phyloP scores from a whole-genome alignment of 2,113 vertebrate species.

The Apteryx owenii region DNA sequence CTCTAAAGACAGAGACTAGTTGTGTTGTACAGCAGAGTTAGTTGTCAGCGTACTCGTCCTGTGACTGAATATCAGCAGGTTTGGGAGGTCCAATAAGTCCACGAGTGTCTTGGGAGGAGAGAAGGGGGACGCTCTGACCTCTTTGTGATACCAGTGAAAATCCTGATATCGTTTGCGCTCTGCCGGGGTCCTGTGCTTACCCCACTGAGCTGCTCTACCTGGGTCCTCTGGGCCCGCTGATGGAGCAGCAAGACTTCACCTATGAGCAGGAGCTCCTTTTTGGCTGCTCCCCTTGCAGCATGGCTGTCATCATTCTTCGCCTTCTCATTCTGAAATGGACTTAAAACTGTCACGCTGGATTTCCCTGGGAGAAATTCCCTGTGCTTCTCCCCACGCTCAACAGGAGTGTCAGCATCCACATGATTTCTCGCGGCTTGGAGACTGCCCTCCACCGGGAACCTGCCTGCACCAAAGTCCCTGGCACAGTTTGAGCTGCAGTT shows the following conservation, averaged over 20 bases:
- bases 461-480: conserved; percentile 32
- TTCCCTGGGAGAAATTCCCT: not conserved
- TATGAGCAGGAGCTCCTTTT: not conserved
- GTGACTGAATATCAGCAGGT: accelerated
- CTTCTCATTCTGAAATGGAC: not conserved
- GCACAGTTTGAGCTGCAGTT: conserved; percentile 61
- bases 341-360: not conserved
- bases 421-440: not conserved
- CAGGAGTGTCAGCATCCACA: not conserved
- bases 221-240: not conserved
- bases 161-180: not conserved
- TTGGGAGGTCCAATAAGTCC: not conserved
- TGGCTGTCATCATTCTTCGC: not conserved
- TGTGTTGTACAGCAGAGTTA: not conserved
- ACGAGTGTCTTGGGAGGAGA: not conserved
- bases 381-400: not conserved
- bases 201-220: not conserved
- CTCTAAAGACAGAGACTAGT: not conserved
- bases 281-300: not conserved
- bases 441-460: not conserved
- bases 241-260: not conserved
- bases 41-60: not conserved
- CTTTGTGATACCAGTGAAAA: not conserved
- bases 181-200: not conserved
- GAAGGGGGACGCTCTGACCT: not conserved